These are phyloP conservation scores for Hydroisotoma schaefferi DNA, from an alignment of 2,888 invertebrate genomes.

Conservation along the genomic window DNA sequence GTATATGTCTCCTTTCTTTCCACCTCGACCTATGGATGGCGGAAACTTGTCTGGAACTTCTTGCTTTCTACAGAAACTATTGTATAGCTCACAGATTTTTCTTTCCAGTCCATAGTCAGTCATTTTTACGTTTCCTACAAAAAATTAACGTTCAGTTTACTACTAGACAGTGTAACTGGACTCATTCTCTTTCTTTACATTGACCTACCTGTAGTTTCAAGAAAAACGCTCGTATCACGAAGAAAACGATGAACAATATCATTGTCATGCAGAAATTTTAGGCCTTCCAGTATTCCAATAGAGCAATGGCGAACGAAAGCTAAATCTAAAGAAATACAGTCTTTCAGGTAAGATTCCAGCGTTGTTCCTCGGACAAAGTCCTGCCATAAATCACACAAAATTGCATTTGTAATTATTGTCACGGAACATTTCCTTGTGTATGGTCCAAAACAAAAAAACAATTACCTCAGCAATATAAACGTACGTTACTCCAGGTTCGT, in stretches of 20 bases:
- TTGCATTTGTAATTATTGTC: no score
- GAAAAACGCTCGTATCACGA: conserved; percentile 68
- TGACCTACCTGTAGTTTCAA: conserved; percentile 57
- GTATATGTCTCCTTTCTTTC: conserved; percentile 70
- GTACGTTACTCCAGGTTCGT: conserved; percentile 64
- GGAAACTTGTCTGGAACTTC: conserved; percentile 52
- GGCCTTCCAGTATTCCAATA: conserved; percentile 67
- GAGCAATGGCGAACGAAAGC: conserved; percentile 63
- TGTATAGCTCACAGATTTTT: conserved; percentile 61
- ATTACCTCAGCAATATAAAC: conserved; percentile 63
- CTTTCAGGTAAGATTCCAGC: conserved; percentile 56
- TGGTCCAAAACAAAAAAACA: not conserved
- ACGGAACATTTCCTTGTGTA: no score
- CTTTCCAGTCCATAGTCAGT: conserved; percentile 70
- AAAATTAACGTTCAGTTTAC: conserved; percentile 11
- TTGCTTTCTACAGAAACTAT: conserved; percentile 24
- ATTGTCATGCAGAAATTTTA: conserved; percentile 74
- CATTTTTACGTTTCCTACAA: conserved; percentile 58
- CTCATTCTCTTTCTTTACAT: no score
- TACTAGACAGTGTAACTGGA: no score
- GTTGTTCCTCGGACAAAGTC: conserved; percentile 54
- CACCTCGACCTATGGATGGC: conserved; percentile 55
- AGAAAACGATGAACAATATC: conserved; percentile 79
- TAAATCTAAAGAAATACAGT: conserved; percentile 49
- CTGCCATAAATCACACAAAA: no score